Conservation (phyloP, 2,113 vertebrate genomes). For the Centropus bengalensis region DNA sequence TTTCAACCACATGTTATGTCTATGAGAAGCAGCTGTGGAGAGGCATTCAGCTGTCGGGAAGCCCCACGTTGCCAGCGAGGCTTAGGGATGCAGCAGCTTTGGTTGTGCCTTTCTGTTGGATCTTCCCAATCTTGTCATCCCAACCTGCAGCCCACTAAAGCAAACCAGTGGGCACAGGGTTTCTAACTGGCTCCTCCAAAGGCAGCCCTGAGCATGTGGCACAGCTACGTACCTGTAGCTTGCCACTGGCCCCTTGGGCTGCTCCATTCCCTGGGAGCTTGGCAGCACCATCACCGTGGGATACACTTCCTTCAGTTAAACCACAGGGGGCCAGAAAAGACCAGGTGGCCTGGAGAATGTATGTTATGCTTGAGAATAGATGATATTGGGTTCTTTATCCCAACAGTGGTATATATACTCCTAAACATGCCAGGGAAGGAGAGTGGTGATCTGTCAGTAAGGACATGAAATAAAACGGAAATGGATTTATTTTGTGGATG, state of each 20-base stretch:
- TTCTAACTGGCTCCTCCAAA: background rate
- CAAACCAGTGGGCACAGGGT: background rate
- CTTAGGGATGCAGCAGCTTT: background rate
- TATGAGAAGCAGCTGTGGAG: background rate
- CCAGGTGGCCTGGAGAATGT: background rate
- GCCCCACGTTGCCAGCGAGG: accelerated
- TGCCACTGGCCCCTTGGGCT: background rate
- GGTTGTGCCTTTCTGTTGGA: accelerated
- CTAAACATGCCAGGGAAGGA: background rate
- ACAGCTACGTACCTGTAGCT: background rate
- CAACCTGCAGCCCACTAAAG: background rate
- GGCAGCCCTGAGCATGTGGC: background rate
- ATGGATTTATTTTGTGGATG: background rate
- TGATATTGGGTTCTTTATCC: background rate
- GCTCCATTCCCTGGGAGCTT: background rate
- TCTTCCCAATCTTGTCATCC: background rate
- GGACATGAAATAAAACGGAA: background rate
- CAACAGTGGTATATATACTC: background rate
- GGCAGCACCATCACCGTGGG: background rate
- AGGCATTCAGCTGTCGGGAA: accelerated
- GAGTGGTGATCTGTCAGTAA: background rate
- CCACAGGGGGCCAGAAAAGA: background rate
- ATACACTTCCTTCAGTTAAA: accelerated
- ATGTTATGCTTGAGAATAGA: background rate
- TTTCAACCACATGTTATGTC: background rate